Percentiles rank a stretch among this genome's conserved stretches.
These are phyloP conservation scores for Calameuta idolon DNA, from an alignment of 2,888 invertebrate genomes.

Conservation along the genomic window DNA sequence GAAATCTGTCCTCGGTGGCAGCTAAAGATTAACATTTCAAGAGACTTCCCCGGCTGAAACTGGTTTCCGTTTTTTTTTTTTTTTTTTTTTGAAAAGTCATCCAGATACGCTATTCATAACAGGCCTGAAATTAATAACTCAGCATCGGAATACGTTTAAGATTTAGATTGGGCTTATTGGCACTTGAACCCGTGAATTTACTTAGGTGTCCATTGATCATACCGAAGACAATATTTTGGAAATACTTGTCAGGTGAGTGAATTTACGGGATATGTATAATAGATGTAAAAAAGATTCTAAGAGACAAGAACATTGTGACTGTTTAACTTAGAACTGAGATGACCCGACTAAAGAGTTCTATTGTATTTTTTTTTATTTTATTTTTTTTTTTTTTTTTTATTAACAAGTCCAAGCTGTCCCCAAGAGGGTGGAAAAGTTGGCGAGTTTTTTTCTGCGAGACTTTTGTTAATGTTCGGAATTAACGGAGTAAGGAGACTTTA, in stretches of 20 bases:
- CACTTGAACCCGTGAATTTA: neutral
- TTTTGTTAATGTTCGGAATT: constrained; percentile 67
- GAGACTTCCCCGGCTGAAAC: constrained; percentile 10
- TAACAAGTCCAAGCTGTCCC: constrained; percentile 61
- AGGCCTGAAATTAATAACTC: constrained; percentile 19
- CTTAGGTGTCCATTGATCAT: neutral
- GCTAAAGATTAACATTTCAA: constrained; percentile 27
- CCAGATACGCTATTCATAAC: constrained; percentile 20
- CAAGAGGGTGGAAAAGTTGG: constrained; percentile 55
- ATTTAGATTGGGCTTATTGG: constrained; percentile 25
- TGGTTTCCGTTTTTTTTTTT: neutral
- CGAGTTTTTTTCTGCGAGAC: constrained; percentile 63
- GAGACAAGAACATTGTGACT: neutral
- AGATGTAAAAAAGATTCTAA: neutral
- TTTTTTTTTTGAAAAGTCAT: constrained; percentile 6
- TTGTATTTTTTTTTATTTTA: constrained; percentile 62
- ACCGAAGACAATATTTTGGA: neutral
- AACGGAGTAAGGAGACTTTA: constrained; percentile 67
- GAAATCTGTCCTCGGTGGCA: constrained; percentile 25
- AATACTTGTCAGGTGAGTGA: neutral
- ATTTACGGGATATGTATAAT: neutral
- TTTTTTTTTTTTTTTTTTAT: constrained; percentile 60
- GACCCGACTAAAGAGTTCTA: constrained; percentile 44
- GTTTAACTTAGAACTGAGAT: neutral
- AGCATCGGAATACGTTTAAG: constrained; percentile 31